phyloP scores from a whole-genome alignment of 2,797 vertebrate genomes.

The Falco biarmicus region DNA sequence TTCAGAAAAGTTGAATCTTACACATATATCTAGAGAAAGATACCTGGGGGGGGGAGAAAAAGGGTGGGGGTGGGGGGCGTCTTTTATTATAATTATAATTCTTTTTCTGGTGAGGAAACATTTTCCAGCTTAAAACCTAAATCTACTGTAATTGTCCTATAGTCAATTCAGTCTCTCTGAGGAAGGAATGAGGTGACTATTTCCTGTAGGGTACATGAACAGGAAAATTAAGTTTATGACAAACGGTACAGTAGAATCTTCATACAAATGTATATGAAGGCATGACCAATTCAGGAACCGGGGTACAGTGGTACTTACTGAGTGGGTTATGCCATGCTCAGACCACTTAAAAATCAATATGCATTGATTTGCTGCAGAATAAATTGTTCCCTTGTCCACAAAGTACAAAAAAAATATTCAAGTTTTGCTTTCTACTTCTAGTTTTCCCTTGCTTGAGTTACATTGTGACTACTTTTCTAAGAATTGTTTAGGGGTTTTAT shows the following conservation, averaged over 20 bases:
- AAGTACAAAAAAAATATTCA: neutral
- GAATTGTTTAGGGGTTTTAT: neutral
- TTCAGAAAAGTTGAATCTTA: neutral
- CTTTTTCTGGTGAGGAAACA: neutral
- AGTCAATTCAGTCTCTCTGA: neutral
- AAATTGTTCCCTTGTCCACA: neutral
- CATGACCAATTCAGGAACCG: neutral
- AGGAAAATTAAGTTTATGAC: neutral
- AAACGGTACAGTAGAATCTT: neutral
- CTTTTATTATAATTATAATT: neutral
- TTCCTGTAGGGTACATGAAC: neutral
- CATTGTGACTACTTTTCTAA: neutral
- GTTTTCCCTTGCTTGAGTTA: neutral
- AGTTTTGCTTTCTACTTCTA: neutral
- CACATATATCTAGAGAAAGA: neutral
- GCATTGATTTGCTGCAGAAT: neutral
- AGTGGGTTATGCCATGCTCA: neutral
- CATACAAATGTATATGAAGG: neutral
- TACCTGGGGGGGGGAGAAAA: neutral
- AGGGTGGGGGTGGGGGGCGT: accelerated
- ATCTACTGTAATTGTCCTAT: neutral
- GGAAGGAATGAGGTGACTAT: neutral
- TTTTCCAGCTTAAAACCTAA: neutral
- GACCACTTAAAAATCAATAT: neutral
- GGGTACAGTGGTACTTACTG: neutral